Conservation (phyloP, 2,888 invertebrate species). For the Aporophyla nigra region DNA sequence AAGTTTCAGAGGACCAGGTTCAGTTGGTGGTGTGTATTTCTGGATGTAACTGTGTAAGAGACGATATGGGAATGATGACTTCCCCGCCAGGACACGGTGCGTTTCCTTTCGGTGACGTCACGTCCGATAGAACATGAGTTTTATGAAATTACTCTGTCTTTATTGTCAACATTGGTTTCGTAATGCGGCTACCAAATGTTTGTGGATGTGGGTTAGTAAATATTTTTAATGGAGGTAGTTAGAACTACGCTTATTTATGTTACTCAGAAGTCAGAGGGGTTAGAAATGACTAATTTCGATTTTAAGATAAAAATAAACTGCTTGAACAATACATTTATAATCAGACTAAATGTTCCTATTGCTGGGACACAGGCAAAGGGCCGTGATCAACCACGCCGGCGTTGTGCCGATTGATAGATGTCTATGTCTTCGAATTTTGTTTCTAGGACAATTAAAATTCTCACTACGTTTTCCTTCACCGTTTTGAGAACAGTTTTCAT, state of each 20-base stretch:
- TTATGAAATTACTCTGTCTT: slow-evolving; percentile 55
- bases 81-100: slow-evolving; percentile 83
- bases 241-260: background rate
- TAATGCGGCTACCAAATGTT: slow-evolving; percentile 45
- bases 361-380: too few relatives aligned
- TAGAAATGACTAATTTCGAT: background rate
- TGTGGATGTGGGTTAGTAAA: slow-evolving; percentile 26
- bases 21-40: slow-evolving; percentile 79
- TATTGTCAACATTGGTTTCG: slow-evolving; percentile 53
- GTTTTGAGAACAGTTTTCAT: too few relatives aligned
- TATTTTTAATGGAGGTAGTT: slow-evolving; percentile 8
- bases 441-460: too few relatives aligned
- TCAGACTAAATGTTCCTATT: too few relatives aligned
- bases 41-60: slow-evolving; percentile 78
- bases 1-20: slow-evolving; percentile 58
- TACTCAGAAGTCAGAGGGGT: background rate
- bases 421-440: too few relatives aligned
- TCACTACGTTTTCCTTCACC: too few relatives aligned
- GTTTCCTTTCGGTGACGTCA: slow-evolving; percentile 86
- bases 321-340: too few relatives aligned
- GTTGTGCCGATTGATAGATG: too few relatives aligned
- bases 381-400: too few relatives aligned
- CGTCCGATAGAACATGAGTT: slow-evolving; percentile 75
- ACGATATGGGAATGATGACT: slow-evolving; percentile 88
- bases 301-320: too few relatives aligned